Evolutionary conservation across 2,113 vertebrate genomes (phyloP), one percentile per base, ranked within the genome.

Genomic region (Bungarus multicinctus): DNA sequence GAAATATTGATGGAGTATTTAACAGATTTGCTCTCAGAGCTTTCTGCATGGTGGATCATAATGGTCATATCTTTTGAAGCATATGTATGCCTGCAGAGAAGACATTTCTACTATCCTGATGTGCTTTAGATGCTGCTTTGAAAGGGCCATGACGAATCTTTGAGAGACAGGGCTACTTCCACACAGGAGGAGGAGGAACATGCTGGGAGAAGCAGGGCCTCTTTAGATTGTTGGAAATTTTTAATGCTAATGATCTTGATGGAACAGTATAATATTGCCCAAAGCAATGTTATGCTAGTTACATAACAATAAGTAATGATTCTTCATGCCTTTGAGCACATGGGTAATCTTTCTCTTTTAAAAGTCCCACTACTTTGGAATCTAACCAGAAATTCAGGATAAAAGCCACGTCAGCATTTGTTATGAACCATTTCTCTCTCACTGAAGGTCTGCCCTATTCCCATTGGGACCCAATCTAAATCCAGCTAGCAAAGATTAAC

Each of bases 391-490:
- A 94, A 16, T 91, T 88, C 0, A 4, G 94, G 94, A 69, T 93
- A 96, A 12, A 91, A 96, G 94, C 94, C 95, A 90, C 92, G 11
- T 94, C 1, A 0, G 69, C 74, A 43, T 96, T 94, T 96, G 93
- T 90, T 94, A 39, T 87, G 34, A 34, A 92, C 95, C 94, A 87
- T 92, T 54, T 53, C 87, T 93, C 91, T 94, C 30, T 87, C 91
- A 94, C 87, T 50, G 1, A 47, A 58, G 92, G 93, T 74, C 2
- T 87, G 88, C 91, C 43, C 92, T 85, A 94, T 3, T 97, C 93
- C 95, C 96, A 94, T 94, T 95, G 95, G 96, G 90, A 90, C 54
- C 55, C 90, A 0, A 2, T 96, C 95, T 95, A 91, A 95, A 94
- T 94, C 95, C 14, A 1, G 69, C 87, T 16, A 89, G 90, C 74